Conservation (phyloP, 2,888 invertebrate species). For the Coelopa pilipes region DNA sequence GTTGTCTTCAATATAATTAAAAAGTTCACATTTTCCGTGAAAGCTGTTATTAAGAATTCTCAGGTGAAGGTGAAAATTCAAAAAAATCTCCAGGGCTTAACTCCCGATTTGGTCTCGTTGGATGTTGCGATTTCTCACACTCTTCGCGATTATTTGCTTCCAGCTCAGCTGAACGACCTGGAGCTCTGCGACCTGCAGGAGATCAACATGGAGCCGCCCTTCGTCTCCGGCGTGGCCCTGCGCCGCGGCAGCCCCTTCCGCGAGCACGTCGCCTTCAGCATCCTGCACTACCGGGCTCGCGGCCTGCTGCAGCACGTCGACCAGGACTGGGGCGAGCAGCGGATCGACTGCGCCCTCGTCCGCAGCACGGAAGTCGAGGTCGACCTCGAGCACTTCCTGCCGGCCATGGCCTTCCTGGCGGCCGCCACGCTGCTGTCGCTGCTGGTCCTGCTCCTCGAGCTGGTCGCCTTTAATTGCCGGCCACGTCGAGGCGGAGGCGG, state of each 20-base stretch:
- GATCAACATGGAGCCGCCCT: constrained; percentile 53
- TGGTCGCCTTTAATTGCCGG: constrained; percentile 37
- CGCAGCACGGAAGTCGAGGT: constrained; percentile 55
- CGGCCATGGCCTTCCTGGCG: constrained; percentile 54
- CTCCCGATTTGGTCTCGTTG: no score
- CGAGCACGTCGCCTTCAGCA: constrained; percentile 53
- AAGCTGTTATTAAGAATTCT: no score
- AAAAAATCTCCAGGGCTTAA: no score
- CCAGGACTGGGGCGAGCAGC: constrained; percentile 53
- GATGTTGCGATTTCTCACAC: background rate
- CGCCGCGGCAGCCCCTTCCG: constrained; percentile 53
- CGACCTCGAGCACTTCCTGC: constrained; percentile 60
- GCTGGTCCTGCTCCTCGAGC: constrained; percentile 49
- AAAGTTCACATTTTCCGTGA: no score
- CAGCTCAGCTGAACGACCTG: constrained; percentile 50
- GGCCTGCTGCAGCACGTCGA: constrained; percentile 56
- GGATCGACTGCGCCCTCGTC: constrained; percentile 55
- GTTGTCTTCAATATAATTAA: no score
- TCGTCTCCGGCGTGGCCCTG: constrained; percentile 42
- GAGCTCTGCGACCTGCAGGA: constrained; percentile 61
- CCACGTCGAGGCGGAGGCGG: background rate
- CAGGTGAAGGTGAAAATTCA: no score
- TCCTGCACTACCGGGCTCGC: constrained; percentile 52
- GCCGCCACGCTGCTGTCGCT: constrained; percentile 53
- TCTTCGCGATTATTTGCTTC: background rate